Evolutionary conservation across 2,888 invertebrate species (phyloP), one percentile per base, ranked within the genome.

Genomic region (Eupithecia vulgata): DNA sequence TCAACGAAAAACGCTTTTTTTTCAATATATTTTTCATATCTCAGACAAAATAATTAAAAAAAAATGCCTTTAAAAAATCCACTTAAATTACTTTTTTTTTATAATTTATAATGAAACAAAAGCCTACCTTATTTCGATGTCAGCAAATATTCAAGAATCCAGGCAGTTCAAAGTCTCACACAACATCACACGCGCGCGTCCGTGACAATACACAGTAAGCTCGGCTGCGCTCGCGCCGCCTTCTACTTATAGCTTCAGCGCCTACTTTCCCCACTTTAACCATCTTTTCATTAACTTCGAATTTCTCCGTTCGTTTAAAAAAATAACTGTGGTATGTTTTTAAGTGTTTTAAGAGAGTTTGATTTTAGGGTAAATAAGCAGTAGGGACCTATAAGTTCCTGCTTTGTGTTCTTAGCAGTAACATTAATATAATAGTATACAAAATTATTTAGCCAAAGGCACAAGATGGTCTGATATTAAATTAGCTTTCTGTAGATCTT

Each of bases 161-260:
- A 72, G 69, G 34, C 34, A 69, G 65, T 67, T 80, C 75, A 78
- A 72, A 67, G 73, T 78, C 78, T 78, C 83, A 82, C 86, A 82
- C 81, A 75, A 79, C 73, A 70, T 74, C 78, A 64, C 76, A 74
- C 78, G 73, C 75, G 80, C 73, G 77, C 84, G 85, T 77, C 84
- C 88, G 88, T 83, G 82, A 87, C 87, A 21, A 84, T 83, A 80
- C 77, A 77, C 82, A 79, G 74, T 78, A 79, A 89, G 90, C 89
- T 91, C 91, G 91, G 81, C 78, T 76, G 85, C 89, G 90, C 88
- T 84, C 78, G 85, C 86, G 83, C 83, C 71, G 66, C 73, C 89
- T 86, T 86, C 82, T 93, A 93, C 93, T 94, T 94, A 93, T 94
- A 94, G 89, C 87, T 91, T 93, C 89, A 88, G 87, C 82, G 78